Percentiles rank a stretch among this genome's conserved stretches.
These are phyloP conservation scores for Aricia agestis DNA, from an alignment of 1,140 invertebrate species.

Conservation along the genomic window DNA sequence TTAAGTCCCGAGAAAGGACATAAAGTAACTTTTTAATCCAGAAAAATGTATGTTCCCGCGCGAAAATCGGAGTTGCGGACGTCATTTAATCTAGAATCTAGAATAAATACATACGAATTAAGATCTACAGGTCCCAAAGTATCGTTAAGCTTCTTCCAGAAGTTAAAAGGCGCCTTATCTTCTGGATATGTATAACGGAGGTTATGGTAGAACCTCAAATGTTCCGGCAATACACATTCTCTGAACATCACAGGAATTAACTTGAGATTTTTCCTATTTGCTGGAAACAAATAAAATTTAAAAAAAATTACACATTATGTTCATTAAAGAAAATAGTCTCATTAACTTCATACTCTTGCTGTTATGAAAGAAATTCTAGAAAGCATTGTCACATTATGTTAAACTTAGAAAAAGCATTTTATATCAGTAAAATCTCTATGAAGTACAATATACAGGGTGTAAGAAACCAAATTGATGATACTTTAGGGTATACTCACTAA, in stretches of 20 bases:
- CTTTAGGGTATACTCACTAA: conserved; percentile 74
- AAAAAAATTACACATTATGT: conserved; percentile 12
- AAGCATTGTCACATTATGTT: no score
- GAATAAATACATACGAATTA: conserved; percentile 34
- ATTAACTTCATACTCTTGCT: no score
- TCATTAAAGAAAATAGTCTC: no score
- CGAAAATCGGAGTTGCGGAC: no score
- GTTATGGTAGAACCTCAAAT: conserved; percentile 49
- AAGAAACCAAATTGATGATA: no score
- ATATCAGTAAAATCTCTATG: no score
- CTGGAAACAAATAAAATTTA: conserved; percentile 7
- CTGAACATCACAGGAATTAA: conserved; percentile 56
- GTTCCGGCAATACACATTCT: conserved; percentile 41
- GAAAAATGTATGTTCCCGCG: no score
- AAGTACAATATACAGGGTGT: neutral
- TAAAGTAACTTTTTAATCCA: no score
- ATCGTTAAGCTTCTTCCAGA: conserved; percentile 48
- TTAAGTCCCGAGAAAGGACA: no score
- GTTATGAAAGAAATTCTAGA: no score
- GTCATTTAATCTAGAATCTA: neutral
- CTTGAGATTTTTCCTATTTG: conserved; percentile 46
- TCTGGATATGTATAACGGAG: conserved; percentile 37
- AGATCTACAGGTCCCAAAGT: conserved; percentile 32
- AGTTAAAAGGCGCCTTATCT: conserved; percentile 40
- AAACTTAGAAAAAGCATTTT: no score